These are phyloP conservation scores for Laticauda laticaudata DNA, from an alignment of 2,113 vertebrate species.

Conservation along the genomic window DNA sequence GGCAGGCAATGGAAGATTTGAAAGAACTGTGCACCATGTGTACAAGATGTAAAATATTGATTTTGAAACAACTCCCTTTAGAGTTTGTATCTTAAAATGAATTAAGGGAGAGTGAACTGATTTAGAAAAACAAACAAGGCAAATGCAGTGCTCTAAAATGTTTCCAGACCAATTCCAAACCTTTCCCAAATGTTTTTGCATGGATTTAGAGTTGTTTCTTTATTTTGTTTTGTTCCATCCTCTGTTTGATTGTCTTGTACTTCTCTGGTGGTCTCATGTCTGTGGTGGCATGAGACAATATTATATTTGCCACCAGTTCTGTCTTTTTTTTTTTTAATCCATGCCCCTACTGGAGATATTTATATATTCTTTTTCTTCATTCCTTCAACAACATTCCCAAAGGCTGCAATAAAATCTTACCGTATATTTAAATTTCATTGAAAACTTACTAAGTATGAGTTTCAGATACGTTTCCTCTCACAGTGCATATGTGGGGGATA, in stretches of 20 bases:
- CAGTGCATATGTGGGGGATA: background rate
- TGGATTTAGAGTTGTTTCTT: slow-evolving; percentile 29
- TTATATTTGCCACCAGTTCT: slow-evolving; percentile 9
- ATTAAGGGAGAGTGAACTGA: slow-evolving; percentile 51
- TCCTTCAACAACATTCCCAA: slow-evolving; percentile 10
- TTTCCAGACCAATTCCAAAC: slow-evolving; percentile 49
- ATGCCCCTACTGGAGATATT: slow-evolving; percentile 25
- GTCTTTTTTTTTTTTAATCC: slow-evolving; percentile 4
- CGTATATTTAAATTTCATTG: slow-evolving; percentile 39
- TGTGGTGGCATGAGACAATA: slow-evolving; percentile 38
- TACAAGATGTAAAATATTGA: slow-evolving; percentile 30
- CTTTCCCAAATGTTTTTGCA: slow-evolving; percentile 48
- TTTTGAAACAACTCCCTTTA: slow-evolving; percentile 41
- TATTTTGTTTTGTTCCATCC: slow-evolving; percentile 48
- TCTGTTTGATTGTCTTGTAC: slow-evolving; percentile 51
- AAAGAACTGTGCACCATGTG: slow-evolving; percentile 1
- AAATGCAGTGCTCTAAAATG: slow-evolving; percentile 45
- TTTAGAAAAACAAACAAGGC: slow-evolving; percentile 62
- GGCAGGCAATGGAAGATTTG: background rate
- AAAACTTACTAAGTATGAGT: background rate
- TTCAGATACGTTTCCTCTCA: slow-evolving; percentile 25
- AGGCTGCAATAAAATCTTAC: slow-evolving; percentile 29
- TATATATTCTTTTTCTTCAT: slow-evolving; percentile 19
- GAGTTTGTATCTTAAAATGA: slow-evolving; percentile 48
- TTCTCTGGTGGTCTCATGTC: slow-evolving; percentile 51